Evolutionary conservation across 2,797 vertebrate genomes (phyloP).

Genomic region (Oryzias sinensis): DNA sequence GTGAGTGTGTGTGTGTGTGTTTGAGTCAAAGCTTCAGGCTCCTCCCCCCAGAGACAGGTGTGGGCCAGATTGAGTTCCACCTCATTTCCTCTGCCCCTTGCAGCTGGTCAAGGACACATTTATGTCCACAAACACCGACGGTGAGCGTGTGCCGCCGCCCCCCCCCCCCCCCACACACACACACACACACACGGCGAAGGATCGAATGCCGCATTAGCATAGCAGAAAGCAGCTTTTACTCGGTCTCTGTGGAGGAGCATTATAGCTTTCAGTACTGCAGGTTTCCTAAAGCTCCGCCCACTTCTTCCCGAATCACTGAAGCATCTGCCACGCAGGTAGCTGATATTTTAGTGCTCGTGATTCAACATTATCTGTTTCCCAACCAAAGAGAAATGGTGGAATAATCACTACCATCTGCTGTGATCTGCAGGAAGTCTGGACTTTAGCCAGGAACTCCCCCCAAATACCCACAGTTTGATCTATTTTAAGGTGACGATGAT

Average conservation of each 20-base stretch:
- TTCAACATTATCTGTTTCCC: no score
- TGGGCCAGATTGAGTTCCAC: slow-evolving; percentile 74
- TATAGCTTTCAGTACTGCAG: slow-evolving; percentile 44
- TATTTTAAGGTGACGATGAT: no score
- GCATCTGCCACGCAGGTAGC: no score
- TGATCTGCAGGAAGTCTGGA: no score
- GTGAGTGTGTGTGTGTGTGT: slow-evolving; percentile 11
- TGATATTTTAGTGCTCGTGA: no score
- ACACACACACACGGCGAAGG: slow-evolving; percentile 22
- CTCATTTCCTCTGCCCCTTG: slow-evolving; percentile 73
- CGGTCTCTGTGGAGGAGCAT: slow-evolving; percentile 48
- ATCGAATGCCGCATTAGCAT: slow-evolving; percentile 40
- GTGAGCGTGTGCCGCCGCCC: slow-evolving; percentile 16
- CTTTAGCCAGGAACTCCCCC: no score
- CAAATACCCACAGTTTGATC: no score
- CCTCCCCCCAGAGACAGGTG: slow-evolving; percentile 76
- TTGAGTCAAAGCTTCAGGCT: slow-evolving; percentile 42
- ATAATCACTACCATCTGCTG: no score
- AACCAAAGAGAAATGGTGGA: no score
- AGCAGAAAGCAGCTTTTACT: slow-evolving; percentile 16
- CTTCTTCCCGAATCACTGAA: neutral
- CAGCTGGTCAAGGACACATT: slow-evolving; percentile 69
- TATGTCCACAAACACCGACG: slow-evolving; percentile 31
- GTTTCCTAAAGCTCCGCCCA: slow-evolving; percentile 15
- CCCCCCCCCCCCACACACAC: neutral